Evolutionary conservation across 2,888 invertebrate species (phyloP), one percentile per base, ranked within the genome.

Genomic region (Brachyopa scutellaris): DNA sequence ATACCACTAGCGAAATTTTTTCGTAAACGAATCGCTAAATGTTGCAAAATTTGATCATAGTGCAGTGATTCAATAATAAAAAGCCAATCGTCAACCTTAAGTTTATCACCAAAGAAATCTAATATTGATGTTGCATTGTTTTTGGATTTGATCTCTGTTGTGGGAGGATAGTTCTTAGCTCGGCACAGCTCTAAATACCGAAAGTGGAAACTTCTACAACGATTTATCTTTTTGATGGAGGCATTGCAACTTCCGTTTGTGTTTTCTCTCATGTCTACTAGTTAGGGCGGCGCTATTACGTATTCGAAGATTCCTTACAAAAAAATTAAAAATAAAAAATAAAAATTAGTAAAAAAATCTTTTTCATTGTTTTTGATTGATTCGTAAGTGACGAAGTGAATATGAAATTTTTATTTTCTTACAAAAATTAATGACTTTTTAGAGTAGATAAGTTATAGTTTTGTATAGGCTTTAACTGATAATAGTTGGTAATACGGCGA

Each of bases 1-100:
- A 85, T 77, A 90, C 90, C 87, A 59, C 77, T 84, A 11, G 86
- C 87, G 74, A 86, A 85, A 87, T 88, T 73, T 87, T 91, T 86
- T 19, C 93, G 92, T 89, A 95, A 94, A 85, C 93, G 92, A 79
- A 96, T 92, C 29, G 92, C 92, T 78, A 96, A 91, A 77, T 93
- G 92, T 88, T 95, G 94, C 2, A 96, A 91, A 76, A 94, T 94
- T 55, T 94, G 92, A 88, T 96, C 96, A 84, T 93, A 92, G 51
- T 93, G 92, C 3, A 96, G 89, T 0, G 96, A 94, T 85, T 94
- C 94, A 55, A 95, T 90, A 51, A 96, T 93, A 1, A 95, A 94
- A 26, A 92, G 91, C 96, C 96, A 96, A 84, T 96, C 95, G 78
- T 92, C 93, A 79, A 94, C 93, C 86, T 94, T 94, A 55, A 96